Evolutionary conservation across 2,888 invertebrate genomes (phyloP).

Genomic region (Limnephilus marmoratus): DNA sequence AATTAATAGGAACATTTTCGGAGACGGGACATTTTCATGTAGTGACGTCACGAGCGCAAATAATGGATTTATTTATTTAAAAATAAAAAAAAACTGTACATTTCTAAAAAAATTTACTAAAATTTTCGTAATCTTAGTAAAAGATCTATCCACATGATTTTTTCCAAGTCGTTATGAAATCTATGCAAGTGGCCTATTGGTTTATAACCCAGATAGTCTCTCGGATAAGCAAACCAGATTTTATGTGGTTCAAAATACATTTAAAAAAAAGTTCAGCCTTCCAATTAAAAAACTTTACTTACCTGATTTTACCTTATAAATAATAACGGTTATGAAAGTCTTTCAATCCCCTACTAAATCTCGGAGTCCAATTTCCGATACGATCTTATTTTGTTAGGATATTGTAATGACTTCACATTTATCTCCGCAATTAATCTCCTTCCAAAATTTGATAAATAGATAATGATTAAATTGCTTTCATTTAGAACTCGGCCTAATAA

Average conservation of each 20-base stretch:
- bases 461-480: conserved; percentile 43
- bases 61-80: too few relatives aligned
- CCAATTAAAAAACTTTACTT: neutral
- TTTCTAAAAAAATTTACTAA: too few relatives aligned
- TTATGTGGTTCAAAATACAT: neutral
- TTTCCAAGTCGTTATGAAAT: too few relatives aligned
- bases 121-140: too few relatives aligned
- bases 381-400: conserved; percentile 21
- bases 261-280: neutral
- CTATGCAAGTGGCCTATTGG: too few relatives aligned
- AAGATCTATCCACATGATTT: too few relatives aligned
- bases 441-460: conserved; percentile 36
- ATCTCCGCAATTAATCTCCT: conserved; percentile 17
- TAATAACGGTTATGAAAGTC: neutral
- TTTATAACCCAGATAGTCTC: too few relatives aligned
- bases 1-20: too few relatives aligned
- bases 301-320: neutral
- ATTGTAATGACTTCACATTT: conserved; percentile 33
- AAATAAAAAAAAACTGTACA: too few relatives aligned
- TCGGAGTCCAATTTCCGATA: neutral
- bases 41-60: too few relatives aligned
- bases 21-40: too few relatives aligned
- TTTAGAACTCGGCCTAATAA: conserved; percentile 6
- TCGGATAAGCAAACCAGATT: too few relatives aligned
- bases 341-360: neutral